Conservation (phyloP, 2,113 vertebrate genomes). For the Sylvilagus bachmani region DNA sequence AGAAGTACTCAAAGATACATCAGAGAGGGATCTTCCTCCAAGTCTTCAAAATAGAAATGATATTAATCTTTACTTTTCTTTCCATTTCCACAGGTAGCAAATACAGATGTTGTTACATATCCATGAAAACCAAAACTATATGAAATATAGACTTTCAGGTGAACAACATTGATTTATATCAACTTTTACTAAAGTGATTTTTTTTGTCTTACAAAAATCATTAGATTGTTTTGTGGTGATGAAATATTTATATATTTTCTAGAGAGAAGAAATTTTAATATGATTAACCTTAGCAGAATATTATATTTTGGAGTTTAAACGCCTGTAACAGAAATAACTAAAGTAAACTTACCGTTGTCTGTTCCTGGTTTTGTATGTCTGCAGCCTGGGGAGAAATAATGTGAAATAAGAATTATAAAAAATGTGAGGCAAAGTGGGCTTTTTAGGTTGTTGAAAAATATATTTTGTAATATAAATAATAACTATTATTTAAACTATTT, state of each 20-base stretch:
- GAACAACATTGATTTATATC: not conserved
- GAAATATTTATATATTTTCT: not conserved
- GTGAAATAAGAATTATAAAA: not conserved
- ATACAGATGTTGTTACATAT: not conserved
- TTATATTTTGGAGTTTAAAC: not conserved
- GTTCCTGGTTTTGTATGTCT: constrained; percentile 50
- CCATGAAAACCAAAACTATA: not conserved
- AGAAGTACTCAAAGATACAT: not conserved
- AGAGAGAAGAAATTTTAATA: not conserved
- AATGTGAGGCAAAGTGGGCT: not conserved
- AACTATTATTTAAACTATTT: not conserved
- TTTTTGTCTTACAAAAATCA: not conserved
- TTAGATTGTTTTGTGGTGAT: not conserved
- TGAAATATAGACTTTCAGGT: not conserved
- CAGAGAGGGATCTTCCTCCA: not conserved
- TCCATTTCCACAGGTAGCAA: not conserved
- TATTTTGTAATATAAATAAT: not conserved
- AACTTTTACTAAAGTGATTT: not conserved
- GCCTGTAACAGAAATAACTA: constrained; percentile 26
- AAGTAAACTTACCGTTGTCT: constrained; percentile 70
- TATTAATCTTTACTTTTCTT: not conserved
- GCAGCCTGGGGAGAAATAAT: constrained; percentile 56
- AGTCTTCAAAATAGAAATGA: not conserved
- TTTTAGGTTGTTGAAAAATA: not conserved
- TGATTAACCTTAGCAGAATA: not conserved